Base-by-base conservation (phyloP, 2,888 invertebrate species). In the Helicoverpa assulta region DNA sequence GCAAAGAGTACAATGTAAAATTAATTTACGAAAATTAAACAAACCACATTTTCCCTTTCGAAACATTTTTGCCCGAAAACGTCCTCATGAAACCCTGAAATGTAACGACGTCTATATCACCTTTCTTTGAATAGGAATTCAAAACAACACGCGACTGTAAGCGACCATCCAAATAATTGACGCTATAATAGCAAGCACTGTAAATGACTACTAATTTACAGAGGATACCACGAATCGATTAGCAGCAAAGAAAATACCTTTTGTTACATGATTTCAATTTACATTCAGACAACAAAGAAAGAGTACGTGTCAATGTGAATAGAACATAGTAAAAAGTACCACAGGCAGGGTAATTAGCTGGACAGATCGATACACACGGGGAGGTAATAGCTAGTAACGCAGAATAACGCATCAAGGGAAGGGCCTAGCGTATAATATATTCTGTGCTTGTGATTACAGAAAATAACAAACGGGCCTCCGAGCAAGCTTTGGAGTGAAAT, bases 401-500 rank as follows among this genome's bases (percentile, higher is more conserved):
- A 74, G 68, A 67, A 59, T 68, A 77, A 75, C 76, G 81, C 85
- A 80, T 85, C 70, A 83, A 80, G 73, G 74, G 70, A 77, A 78
- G 78, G 63, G 76, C 68, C 85, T 85, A 57, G 70, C 62, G 69
- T 75, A 69, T 73, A 90, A 91, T 90, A 90, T 89, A 90, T 91
- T 89, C 89, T 81, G 82, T 86, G 82, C 87, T 84, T 87, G 88
- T 90, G 91, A 94, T 92, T 92, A 92, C 89, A 89, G 88, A 88
- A 91, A 90, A 92, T 92, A 91, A 92, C 90, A 92, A 90, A 90
- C 88, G 86, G 83, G 86, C 85, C 88, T 88, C 84, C 78, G 87
- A 88, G 89, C 86, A 87, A 85, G 89, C 90, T 91, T 91, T 90
- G 89, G 88, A 90, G 91, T 90, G 85, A 90, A 92, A 94, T 94